phyloP scores from a whole-genome alignment of 2,113 vertebrate genomes.

The Otolemur garnettii region DNA sequence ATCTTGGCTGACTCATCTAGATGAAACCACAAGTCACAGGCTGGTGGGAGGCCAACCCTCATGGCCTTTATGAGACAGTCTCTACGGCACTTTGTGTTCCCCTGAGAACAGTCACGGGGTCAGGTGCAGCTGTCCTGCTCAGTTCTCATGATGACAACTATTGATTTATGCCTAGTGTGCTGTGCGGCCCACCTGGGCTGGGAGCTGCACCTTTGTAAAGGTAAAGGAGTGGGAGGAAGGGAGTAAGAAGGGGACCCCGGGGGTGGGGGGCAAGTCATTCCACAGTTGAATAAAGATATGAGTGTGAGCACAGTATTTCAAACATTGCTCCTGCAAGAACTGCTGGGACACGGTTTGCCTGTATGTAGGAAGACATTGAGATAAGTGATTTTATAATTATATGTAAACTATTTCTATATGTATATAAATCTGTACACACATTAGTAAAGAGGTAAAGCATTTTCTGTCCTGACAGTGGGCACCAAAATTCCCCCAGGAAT shows the following conservation, averaged over 20 bases:
- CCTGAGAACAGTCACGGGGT: rapidly evolving
- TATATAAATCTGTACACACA: background rate
- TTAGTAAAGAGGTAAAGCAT: background rate
- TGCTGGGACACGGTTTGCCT: background rate
- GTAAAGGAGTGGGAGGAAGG: background rate
- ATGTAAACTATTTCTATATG: background rate
- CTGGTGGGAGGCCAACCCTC: background rate
- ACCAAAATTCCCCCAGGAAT: background rate
- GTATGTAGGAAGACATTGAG: background rate
- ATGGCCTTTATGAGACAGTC: background rate
- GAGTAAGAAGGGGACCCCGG: too few relatives aligned
- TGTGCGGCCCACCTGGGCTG: background rate
- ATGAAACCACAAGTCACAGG: background rate
- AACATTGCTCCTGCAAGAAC: background rate
- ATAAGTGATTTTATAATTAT: background rate
- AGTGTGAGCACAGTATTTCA: background rate
- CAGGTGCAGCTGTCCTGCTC: rapidly evolving
- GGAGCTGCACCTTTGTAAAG: background rate
- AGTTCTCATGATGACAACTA: background rate
- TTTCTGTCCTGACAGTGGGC: background rate
- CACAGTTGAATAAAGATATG: background rate
- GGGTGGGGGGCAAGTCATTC: background rate
- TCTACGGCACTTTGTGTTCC: background rate
- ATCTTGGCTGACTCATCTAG: background rate
- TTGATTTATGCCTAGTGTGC: background rate